phyloP scores from a whole-genome alignment of 2,888 invertebrate species.

The Conomelus anceps region DNA sequence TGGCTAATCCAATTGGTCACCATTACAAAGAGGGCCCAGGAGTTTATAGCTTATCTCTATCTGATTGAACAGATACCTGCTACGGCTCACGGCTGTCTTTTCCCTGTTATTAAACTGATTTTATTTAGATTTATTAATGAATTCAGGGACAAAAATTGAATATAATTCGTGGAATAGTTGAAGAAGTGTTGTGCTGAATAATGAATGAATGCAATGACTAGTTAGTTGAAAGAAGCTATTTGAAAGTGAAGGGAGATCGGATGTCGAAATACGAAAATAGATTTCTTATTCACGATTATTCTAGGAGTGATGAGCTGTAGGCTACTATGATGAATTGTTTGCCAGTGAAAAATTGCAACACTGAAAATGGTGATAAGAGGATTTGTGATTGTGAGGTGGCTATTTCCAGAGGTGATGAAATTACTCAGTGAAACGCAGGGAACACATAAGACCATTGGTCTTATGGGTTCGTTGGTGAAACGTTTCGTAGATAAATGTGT shows the following conservation, averaged over 20 bases:
- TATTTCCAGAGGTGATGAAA: background rate
- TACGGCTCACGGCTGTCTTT: too few relatives aligned
- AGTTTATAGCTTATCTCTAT: too few relatives aligned
- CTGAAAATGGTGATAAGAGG: background rate
- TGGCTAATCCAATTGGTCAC: too few relatives aligned
- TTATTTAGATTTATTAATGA: background rate
- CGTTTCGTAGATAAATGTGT: too few relatives aligned
- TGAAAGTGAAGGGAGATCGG: background rate
- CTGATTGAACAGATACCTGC: too few relatives aligned
- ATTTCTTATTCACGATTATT: background rate
- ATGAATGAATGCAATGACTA: background rate
- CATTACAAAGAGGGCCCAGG: too few relatives aligned
- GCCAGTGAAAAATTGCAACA: background rate
- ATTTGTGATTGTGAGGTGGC: background rate
- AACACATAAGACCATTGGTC: too few relatives aligned
- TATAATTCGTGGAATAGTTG: background rate
- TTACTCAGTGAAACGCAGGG: background rate
- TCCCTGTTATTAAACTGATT: background rate
- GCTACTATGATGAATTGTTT: background rate
- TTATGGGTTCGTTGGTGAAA: too few relatives aligned
- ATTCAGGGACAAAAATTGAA: background rate
- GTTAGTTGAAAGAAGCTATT: background rate
- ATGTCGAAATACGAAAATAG: background rate
- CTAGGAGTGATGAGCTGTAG: background rate
- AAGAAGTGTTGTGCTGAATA: background rate